Percentiles rank a stretch among this genome's conserved stretches.
Conservation (phyloP, 2,888 invertebrate genomes). For the Dicyrtoma fusca region DNA sequence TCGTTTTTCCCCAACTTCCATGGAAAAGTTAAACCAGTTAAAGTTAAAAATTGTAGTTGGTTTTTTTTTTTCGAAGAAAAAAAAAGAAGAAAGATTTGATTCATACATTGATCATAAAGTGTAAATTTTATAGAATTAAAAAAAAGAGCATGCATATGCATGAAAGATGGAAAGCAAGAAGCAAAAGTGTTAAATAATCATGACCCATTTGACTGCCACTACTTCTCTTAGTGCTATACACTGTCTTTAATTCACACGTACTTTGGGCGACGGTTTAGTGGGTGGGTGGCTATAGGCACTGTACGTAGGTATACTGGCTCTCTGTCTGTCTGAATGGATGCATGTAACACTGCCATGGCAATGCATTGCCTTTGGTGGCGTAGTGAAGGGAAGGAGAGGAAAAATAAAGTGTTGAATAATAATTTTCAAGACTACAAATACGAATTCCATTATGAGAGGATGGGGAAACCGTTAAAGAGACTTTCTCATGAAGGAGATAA, state of each 20-base stretch:
- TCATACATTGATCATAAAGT: not conserved
- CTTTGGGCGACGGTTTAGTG: no score
- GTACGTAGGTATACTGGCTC: not conserved
- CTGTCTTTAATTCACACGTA: no score
- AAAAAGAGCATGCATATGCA: slow-evolving; percentile 9
- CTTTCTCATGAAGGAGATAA: slow-evolving; percentile 41
- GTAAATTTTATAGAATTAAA: not conserved
- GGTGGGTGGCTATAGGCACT: not conserved
- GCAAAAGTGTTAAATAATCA: slow-evolving; percentile 15
- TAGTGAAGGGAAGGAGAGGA: slow-evolving; percentile 29
- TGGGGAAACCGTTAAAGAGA: slow-evolving; percentile 46
- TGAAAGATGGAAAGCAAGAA: not conserved
- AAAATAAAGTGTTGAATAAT: slow-evolving; percentile 40
- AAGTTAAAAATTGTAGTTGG: not conserved
- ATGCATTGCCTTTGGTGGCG: no score
- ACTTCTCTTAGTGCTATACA: no score
- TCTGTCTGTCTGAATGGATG: not conserved
- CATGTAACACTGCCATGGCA: not conserved
- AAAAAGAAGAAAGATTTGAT: not conserved
- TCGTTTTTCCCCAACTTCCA: no score
- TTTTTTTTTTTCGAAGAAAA: not conserved
- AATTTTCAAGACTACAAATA: slow-evolving; percentile 45
- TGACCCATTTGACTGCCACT: slow-evolving; percentile 11
- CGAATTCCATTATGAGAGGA: slow-evolving; percentile 49
- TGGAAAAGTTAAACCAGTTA: not conserved